Base-by-base conservation (phyloP, 2,888 invertebrate species). In the Unio delphinus region DNA sequence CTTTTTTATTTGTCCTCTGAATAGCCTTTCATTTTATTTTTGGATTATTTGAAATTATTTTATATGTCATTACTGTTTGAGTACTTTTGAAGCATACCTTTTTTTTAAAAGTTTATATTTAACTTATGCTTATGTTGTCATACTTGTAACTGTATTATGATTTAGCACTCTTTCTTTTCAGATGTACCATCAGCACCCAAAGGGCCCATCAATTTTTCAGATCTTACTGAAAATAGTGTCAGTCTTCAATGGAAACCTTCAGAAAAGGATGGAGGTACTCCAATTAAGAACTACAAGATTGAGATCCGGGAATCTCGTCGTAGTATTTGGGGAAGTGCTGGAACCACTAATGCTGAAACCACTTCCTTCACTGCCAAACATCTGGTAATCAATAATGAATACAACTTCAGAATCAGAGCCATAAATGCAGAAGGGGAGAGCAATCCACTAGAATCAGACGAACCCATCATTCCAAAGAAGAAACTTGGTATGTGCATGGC, bases 341-440 rank as follows among this genome's bases (percentile, higher is more conserved):
- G 85, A 30, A 75, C 76, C 18, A 82, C 85, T 18, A 80, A 83
- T 60, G 78, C 78, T 8, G 72, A 80, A 30, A 80, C 79, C 0
- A 86, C 83, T 28, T 80, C 75, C 62, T 95, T 94, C 89, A 93
- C 82, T 75, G 95, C 98, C 65, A 94, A 96, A 83, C 98, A 98
- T 90, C 92, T 99, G 75, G 94, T 94, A 4, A 94, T 98, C 54
- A 97, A 97, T 72, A 93, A 93, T 82, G 95, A 96, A 67, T 99
- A 99, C 90, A 97, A 98, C 81, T 99, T 99, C 93, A 93, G 98
- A 74, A 97, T 99, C 0, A 94, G 95, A 92, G 99, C 99, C 76
- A 99, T 99, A 91, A 99, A 99, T 91, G 96, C 97, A 87, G 98
- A 98, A 88, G 99, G 99, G 54, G 95, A 96, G 80, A 98, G 98